Percentiles rank a stretch among this genome's conserved stretches.
These are phyloP conservation scores for Platyscapa corneri DNA, from an alignment of 1,140 invertebrate genomes.

Conservation along the genomic window DNA sequence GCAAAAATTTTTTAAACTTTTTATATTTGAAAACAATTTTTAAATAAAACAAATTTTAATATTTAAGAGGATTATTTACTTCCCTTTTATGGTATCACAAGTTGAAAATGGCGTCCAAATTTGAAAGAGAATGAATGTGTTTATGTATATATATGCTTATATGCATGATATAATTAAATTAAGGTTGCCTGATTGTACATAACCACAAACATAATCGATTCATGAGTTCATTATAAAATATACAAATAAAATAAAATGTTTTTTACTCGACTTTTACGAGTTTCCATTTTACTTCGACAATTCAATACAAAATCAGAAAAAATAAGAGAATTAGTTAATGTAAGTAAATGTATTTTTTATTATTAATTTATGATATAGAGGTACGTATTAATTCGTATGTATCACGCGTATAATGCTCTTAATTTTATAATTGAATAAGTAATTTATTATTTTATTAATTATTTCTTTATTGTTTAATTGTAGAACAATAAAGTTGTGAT, in stretches of 20 bases:
- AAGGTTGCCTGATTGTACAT: background rate
- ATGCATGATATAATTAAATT: too few relatives aligned
- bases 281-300: conserved; percentile 49
- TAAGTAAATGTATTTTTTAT: conserved; percentile 51
- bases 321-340: conserved; percentile 65
- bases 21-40: background rate
- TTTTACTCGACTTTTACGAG: conserved; percentile 43
- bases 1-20: conserved; percentile 2
- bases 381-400: conserved; percentile 19
- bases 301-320: conserved; percentile 61
- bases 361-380: conserved; percentile 16
- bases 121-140: too few relatives aligned
- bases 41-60: background rate
- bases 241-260: conserved; percentile 54
- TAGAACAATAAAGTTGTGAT: conserved; percentile 93
- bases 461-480: too few relatives aligned
- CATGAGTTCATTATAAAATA: background rate
- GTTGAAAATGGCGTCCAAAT: too few relatives aligned
- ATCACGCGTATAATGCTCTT: background rate
- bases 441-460: too few relatives aligned
- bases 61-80: background rate
- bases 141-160: too few relatives aligned
- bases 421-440: background rate
- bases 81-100: too few relatives aligned
- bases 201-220: conserved; percentile 15